Base-by-base conservation (phyloP, 2,888 invertebrate genomes). In the Abrostola triplasia region DNA sequence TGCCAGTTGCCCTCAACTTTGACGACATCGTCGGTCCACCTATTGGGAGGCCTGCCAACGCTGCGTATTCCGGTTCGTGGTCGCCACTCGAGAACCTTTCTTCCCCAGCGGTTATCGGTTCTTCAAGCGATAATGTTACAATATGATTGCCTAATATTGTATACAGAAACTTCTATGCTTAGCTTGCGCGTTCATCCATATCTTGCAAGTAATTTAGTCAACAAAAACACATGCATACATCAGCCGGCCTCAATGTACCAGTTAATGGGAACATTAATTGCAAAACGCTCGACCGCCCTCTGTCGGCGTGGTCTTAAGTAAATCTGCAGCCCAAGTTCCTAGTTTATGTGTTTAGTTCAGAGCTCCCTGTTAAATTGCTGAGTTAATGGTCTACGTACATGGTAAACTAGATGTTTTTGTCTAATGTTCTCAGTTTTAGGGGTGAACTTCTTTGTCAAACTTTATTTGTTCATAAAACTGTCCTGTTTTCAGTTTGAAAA, bases 271-370 rank as follows among this genome's bases (percentile, higher is more conserved):
- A 44, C 44, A 44, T 12, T 44, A 44, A 47, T 47, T 47, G 44
- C 44, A 47, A 24, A 47, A 24, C 44, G 49, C 49, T 49, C 49
- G 36, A 48, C 37, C 24, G 10, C 24, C 12, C 44, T 24, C 44
- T 47, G 44, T 24, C 44, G 13, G 24, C 44, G 44, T 24, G 24
- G 10, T 48, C 48, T 56, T 12, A 47, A 54, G 36, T 36, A 50
- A 35, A 50, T 13, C 49, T 50, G 44, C 13, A 47, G 44, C 44
- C 24, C 8, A 50, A 50, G 50, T 50, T 50, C n/a, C 36, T 36
- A 51, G 58, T 58, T 58, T 58, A 58, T 51, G 49, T 35, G 41
- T 36, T 50, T 40, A 58, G 50, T 58, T 58, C 50, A 38, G 10
- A 50, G 50, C 50, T 58, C 41, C 12, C 36, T 58, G 58, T 58